Conservation (phyloP, 1,140 invertebrate genomes). For the Bombyx mandarina region DNA sequence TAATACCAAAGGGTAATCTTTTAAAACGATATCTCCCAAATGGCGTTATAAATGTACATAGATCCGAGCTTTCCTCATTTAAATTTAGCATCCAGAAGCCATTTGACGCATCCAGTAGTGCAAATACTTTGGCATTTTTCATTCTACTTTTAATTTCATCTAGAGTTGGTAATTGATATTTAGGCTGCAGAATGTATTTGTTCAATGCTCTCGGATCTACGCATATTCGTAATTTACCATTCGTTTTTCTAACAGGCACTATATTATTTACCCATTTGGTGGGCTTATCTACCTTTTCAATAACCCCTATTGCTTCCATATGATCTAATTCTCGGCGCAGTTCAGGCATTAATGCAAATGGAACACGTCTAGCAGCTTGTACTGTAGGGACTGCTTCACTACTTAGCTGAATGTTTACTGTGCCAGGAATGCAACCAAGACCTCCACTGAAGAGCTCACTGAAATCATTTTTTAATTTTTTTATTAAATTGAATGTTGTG, state of each 20-base stretch:
- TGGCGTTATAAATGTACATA: conserved; percentile 16
- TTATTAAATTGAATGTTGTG: too few relatives aligned
- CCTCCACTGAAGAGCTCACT: too few relatives aligned
- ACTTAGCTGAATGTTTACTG: too few relatives aligned
- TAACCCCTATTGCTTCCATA: too few relatives aligned
- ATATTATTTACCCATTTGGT: conserved; percentile 12
- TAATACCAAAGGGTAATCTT: conserved; percentile 7
- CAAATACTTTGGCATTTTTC: conserved; percentile 6
- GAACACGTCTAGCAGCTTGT: too few relatives aligned
- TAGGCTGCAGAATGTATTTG: conserved; percentile 4
- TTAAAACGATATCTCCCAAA: conserved; percentile 6
- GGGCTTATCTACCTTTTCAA: too few relatives aligned
- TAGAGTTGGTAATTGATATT: conserved; percentile 11
- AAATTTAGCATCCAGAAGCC: conserved; percentile 14
- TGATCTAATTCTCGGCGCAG: too few relatives aligned
- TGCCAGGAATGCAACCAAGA: too few relatives aligned
- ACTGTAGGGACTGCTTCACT: too few relatives aligned
- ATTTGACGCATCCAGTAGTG: conserved; percentile 11
- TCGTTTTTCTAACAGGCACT: conserved; percentile 8
- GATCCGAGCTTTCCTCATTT: conserved; percentile 11
- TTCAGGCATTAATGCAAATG: too few relatives aligned
- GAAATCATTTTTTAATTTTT: too few relatives aligned
- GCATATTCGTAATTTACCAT: conserved; percentile 8
- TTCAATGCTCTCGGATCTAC: conserved; percentile 10
- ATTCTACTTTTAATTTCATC: conserved; percentile 11